Evolutionary conservation across 2,888 invertebrate species (phyloP), one percentile per base, ranked within the genome.

Genomic region (Stenodema calcarata): DNA sequence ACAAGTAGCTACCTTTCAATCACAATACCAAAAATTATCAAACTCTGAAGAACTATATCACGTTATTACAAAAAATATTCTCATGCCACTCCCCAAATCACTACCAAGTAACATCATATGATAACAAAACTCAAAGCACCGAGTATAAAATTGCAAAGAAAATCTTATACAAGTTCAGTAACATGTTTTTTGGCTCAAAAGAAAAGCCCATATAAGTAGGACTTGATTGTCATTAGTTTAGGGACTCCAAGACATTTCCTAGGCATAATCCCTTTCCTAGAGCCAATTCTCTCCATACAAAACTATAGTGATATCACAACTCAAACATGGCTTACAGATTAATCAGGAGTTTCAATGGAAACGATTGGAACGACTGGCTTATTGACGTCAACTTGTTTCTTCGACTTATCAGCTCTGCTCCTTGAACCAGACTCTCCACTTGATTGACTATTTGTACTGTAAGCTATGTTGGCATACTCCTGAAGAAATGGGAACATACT

Each of bases 401-500:
- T 92, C 86, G 92, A 92, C 90, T 89, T 89, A 92, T 94, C 89
- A 91, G 92, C 90, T 92, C 93, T 91, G 91, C 92, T n/a, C 89
- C 87, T 78, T 16, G 86, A 76, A 76, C 70, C 76, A 30, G 91
- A 87, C 35, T 92, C 90, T 89, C 92, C 90, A 91, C 87, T 88
- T 76, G 88, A 86, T 87, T 89, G 87, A 89, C 94, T 95, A 91
- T 87, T 88, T 35, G 88, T 88, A 41, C 94, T 95, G 91, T 99
- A 99, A 7, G 98, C 97, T 89, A 99, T 98, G 92, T 99, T 99
- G 27, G 98, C 99, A 91, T 99, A 99, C 91, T 99, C 98, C 93
- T 99, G 98, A 73, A 99, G 93, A 88, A 98, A 93, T 0, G 99
- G 99, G 92, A 98, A 98, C 16, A 96, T 94, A 84, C 97, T 96